phyloP scores from a whole-genome alignment of 2,888 invertebrate genomes.

The Eledone cirrhosa region DNA sequence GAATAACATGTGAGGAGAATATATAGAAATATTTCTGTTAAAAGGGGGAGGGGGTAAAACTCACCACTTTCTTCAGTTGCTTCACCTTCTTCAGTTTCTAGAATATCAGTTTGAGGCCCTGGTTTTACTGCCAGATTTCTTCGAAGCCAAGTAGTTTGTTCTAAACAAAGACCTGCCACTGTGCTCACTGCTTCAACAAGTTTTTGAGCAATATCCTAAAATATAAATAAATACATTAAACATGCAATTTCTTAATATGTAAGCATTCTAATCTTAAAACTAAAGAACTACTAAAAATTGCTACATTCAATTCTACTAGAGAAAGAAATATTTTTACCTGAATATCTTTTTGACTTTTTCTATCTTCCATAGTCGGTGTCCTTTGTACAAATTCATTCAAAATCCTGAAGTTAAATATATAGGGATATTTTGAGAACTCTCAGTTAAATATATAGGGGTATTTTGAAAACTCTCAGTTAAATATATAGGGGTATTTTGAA shows the following conservation, averaged over 20 bases:
- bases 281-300: background rate
- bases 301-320: too few relatives aligned
- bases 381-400: conserved; percentile 85
- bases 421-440: too few relatives aligned
- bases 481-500: too few relatives aligned
- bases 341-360: conserved; percentile 82
- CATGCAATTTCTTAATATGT: background rate
- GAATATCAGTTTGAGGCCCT: conserved; percentile 64
- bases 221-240: conserved; percentile 12
- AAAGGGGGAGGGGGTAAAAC: background rate
- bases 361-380: conserved; percentile 78
- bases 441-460: too few relatives aligned
- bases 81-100: conserved; percentile 51
- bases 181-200: conserved; percentile 83
- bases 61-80: conserved; percentile 42
- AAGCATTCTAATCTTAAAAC: background rate
- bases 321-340: conserved; percentile 69
- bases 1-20: too few relatives aligned
- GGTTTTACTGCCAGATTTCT: conserved; percentile 81
- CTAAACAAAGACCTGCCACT: conserved; percentile 88
- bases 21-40: background rate
- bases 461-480: too few relatives aligned
- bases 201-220: conserved; percentile 69
- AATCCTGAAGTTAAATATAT: conserved; percentile 68
- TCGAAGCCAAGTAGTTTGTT: conserved; percentile 88